Percentiles rank a stretch among this genome's conserved stretches.
These are phyloP conservation scores for Eonycteris spelaea DNA, from an alignment of 2,113 vertebrate genomes.

Conservation along the genomic window DNA sequence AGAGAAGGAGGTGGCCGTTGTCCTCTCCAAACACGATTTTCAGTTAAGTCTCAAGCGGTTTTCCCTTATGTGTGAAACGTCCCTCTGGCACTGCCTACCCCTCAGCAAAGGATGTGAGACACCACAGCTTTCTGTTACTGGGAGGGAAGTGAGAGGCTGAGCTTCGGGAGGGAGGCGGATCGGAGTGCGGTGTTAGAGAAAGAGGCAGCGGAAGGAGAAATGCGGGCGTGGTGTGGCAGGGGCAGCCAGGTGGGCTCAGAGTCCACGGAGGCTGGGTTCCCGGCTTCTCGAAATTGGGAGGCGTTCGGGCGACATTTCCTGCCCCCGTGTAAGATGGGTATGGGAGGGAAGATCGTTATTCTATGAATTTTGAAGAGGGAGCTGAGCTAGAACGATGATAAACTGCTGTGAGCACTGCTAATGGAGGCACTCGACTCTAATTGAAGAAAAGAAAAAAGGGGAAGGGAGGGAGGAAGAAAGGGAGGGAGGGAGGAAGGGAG, in stretches of 20 bases:
- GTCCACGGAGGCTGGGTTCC: rapidly evolving
- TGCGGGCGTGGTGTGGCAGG: not conserved
- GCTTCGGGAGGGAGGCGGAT: not conserved
- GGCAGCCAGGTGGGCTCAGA: not conserved
- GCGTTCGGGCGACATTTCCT: not conserved
- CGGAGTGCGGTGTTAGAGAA: not conserved
- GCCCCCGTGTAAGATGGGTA: not conserved
- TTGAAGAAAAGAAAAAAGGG: not conserved
- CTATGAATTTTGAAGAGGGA: not conserved
- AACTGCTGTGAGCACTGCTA: not conserved
- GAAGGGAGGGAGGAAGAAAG: not conserved
- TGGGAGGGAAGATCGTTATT: too few relatives aligned
- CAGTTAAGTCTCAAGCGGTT: not conserved
- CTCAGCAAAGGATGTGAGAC: not conserved
- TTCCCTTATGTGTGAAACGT: not conserved
- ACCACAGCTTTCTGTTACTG: not conserved
- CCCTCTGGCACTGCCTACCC: not conserved
- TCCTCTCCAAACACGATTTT: not conserved
- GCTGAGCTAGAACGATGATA: not conserved
- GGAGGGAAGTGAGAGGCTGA: not conserved
- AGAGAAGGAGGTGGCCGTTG: not conserved
- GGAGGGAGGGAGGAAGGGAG: not conserved
- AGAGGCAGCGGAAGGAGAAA: not conserved
- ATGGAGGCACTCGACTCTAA: not conserved
- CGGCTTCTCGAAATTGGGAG: not conserved